These are phyloP conservation scores for Mionectes macconnelli DNA, from an alignment of 2,113 vertebrate genomes.

Conservation along the genomic window DNA sequence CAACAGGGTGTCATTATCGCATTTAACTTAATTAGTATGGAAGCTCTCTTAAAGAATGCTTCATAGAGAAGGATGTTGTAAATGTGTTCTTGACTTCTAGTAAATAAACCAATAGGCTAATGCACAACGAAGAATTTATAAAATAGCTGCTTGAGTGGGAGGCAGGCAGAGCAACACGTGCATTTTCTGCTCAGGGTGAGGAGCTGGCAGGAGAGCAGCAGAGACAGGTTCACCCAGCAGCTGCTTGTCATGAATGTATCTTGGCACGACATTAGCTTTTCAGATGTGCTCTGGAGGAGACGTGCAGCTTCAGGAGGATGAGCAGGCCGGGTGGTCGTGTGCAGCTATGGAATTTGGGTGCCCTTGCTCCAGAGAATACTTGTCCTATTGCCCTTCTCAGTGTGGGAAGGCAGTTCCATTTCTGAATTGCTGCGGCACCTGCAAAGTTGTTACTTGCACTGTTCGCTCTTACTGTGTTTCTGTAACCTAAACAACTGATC, in stretches of 20 bases:
- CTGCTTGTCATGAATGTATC: background rate
- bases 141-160: background rate
- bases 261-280: background rate
- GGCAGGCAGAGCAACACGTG: background rate
- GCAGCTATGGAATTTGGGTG: accelerated
- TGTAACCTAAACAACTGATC: background rate
- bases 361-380: background rate
- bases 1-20: slow-evolving; percentile 49
- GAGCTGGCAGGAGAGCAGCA: background rate
- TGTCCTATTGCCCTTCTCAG: accelerated
- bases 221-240: background rate
- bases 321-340: accelerated
- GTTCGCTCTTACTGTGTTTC: background rate
- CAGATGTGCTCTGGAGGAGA: background rate
- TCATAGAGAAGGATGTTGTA: slow-evolving; percentile 31
- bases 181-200: background rate
- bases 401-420: background rate
- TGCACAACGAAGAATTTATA: slow-evolving; percentile 27
- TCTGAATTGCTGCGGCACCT: background rate
- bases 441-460: background rate
- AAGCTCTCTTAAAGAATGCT: slow-evolving; percentile 42
- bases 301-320: background rate
- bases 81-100: slow-evolving; percentile 46
- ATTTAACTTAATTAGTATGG: slow-evolving; percentile 70
- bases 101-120: slow-evolving; percentile 53